Percentiles rank a stretch among this genome's conserved stretches.
These are phyloP conservation scores for Diarsia brunnea DNA, from an alignment of 2,888 invertebrate genomes.

Conservation along the genomic window DNA sequence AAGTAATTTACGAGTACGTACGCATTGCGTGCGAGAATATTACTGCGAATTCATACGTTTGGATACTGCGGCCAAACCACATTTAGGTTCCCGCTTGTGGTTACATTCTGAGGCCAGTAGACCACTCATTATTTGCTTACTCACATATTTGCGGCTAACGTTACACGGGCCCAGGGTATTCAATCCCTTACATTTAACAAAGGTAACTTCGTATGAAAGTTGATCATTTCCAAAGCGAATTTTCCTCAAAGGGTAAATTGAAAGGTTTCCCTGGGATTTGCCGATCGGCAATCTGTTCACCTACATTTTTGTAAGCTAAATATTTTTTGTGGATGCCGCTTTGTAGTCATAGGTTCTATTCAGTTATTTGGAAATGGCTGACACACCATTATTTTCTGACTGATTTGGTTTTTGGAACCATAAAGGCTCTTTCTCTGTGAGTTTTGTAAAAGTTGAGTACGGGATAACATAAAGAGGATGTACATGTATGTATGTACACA, in stretches of 20 bases:
- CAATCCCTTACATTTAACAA: slow-evolving; percentile 61
- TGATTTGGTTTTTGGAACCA: slow-evolving; percentile 23
- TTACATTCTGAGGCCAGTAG: slow-evolving; percentile 40
- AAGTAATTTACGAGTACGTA: slow-evolving; percentile 18
- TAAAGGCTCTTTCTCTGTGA: slow-evolving; percentile 9
- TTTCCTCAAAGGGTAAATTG: slow-evolving; percentile 62
- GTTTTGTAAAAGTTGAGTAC: background rate
- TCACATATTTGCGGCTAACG: slow-evolving; percentile 57
- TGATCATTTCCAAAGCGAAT: slow-evolving; percentile 64
- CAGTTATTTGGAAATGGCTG: slow-evolving; percentile 47
- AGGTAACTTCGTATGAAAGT: slow-evolving; percentile 62
- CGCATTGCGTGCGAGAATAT: slow-evolving; percentile 46
- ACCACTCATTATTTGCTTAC: slow-evolving; percentile 60
- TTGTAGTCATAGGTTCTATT: slow-evolving; percentile 46
- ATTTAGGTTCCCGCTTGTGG: slow-evolving; percentile 47
- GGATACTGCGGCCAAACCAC: slow-evolving; percentile 54
- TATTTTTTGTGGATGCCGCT: slow-evolving; percentile 47
- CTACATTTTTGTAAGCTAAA: slow-evolving; percentile 56
- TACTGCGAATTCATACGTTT: slow-evolving; percentile 37
- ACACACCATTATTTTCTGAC: slow-evolving; percentile 22
- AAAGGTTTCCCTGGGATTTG: slow-evolving; percentile 61
- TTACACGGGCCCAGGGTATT: slow-evolving; percentile 52
- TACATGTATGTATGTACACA: background rate
- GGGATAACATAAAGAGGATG: background rate
- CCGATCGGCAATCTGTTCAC: slow-evolving; percentile 54